Evolutionary conservation across 2,888 invertebrate genomes (phyloP).

Genomic region (Heliconius sara): DNA sequence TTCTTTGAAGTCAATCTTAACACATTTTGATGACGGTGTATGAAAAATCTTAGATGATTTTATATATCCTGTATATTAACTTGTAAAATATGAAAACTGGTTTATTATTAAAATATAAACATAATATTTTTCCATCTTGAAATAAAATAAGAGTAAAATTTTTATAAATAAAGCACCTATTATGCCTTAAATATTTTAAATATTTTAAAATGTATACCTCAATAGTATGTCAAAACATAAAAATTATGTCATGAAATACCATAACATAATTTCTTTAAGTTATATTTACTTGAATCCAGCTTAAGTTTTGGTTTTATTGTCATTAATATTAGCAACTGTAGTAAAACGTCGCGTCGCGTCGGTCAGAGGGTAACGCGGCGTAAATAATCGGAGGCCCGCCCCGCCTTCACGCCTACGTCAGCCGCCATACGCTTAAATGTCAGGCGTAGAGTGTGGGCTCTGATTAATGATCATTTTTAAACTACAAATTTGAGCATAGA

Average conservation of each 20-base stretch:
- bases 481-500: neutral
- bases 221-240: neutral
- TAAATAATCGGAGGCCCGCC: slow-evolving; percentile 29
- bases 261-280: neutral
- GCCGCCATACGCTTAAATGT: slow-evolving; percentile 17
- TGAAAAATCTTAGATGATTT: neutral
- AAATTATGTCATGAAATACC: neutral
- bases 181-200: neutral
- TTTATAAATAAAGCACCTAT: neutral
- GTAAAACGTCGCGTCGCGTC: slow-evolving; percentile 14
- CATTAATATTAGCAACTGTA: slow-evolving; percentile 14
- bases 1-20: neutral
- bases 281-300: neutral
- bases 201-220: no score
- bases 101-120: neutral
- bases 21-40: neutral
- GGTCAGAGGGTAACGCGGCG: slow-evolving; percentile 13
- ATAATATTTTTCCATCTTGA: neutral
- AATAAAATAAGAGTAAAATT: neutral
- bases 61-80: neutral
- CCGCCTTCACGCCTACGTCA: slow-evolving; percentile 18
- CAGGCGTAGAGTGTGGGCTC: neutral
- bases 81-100: no score
- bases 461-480: slow-evolving; percentile 5
- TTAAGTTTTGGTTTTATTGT: slow-evolving; percentile 8